phyloP scores from a whole-genome alignment of 2,888 invertebrate species.

The Dendrolimus pini region DNA sequence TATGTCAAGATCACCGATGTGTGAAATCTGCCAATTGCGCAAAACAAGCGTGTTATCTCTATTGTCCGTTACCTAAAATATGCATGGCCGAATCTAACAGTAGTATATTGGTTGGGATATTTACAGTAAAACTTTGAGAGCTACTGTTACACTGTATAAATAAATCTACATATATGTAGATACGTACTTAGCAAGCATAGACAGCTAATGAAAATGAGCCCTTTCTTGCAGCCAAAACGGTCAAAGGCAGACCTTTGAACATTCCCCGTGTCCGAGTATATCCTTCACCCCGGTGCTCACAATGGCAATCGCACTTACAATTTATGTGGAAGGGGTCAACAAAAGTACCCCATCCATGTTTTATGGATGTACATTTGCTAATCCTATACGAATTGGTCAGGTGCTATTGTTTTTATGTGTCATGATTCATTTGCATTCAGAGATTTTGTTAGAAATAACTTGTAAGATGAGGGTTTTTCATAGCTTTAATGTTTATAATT shows the following conservation, averaged over 20 bases:
- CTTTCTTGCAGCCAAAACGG: slow-evolving; percentile 57
- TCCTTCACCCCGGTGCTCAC: slow-evolving; percentile 38
- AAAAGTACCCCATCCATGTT: slow-evolving; percentile 49
- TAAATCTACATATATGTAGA: slow-evolving; percentile 52
- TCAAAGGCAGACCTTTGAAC: slow-evolving; percentile 44
- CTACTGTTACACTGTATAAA: slow-evolving; percentile 12
- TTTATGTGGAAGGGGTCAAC: slow-evolving; percentile 67
- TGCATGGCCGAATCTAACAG: too few relatives aligned
- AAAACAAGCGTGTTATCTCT: too few relatives aligned
- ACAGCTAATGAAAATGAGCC: slow-evolving; percentile 73
- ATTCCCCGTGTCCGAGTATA: slow-evolving; percentile 19
- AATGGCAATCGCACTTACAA: slow-evolving; percentile 68
- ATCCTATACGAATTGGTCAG: slow-evolving; percentile 32
- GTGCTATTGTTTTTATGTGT: slow-evolving; percentile 10
- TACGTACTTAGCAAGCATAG: slow-evolving; percentile 28
- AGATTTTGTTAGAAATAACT: neutral
- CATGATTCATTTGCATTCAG: neutral
- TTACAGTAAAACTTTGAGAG: slow-evolving; percentile 34
- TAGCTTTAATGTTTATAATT: too few relatives aligned
- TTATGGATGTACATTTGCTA: slow-evolving; percentile 36
- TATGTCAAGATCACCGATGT: too few relatives aligned
- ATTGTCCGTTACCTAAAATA: too few relatives aligned
- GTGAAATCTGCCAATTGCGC: too few relatives aligned
- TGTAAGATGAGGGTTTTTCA: too few relatives aligned
- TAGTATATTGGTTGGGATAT: too few relatives aligned